Evolutionary conservation across 2,797 vertebrate genomes (phyloP).

Genomic region (Muraenolepis orangiensis): DNA sequence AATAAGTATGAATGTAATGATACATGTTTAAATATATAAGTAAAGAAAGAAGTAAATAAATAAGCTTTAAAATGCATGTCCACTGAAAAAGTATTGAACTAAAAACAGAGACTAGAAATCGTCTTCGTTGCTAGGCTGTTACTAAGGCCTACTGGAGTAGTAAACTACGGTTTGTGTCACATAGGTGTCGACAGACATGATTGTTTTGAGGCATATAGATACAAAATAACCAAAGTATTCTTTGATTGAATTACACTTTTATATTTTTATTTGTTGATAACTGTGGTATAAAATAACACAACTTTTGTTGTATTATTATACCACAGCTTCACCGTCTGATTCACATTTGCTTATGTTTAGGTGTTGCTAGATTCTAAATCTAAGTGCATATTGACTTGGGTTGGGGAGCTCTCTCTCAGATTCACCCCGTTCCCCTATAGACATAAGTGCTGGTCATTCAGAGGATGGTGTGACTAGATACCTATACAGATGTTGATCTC

Average conservation of each 20-base stretch:
- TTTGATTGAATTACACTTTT: not conserved
- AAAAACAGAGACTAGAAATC: not conserved
- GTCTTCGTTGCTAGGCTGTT: not conserved
- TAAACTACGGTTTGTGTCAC: not conserved
- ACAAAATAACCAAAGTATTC: not conserved
- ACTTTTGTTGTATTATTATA: no score
- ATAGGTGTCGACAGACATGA: not conserved
- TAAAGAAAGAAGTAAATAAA: no score
- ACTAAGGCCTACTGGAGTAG: not conserved
- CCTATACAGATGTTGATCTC: constrained; percentile 49
- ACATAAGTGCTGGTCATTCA: not conserved
- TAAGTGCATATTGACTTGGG: not conserved
- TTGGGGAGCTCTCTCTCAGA: not conserved
- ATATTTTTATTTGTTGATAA: not conserved
- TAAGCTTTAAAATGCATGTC: no score
- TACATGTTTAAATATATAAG: no score
- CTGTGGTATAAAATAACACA: not conserved
- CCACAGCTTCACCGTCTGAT: not conserved
- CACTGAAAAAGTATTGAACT: no score
- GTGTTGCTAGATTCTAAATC: no score
- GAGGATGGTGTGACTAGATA: constrained; percentile 20
- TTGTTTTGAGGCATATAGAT: not conserved
- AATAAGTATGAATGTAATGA: no score
- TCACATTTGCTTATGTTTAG: not conserved
- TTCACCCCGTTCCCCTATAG: not conserved